Conservation (phyloP, 2,888 invertebrate species). For the Papilio elwesi region DNA sequence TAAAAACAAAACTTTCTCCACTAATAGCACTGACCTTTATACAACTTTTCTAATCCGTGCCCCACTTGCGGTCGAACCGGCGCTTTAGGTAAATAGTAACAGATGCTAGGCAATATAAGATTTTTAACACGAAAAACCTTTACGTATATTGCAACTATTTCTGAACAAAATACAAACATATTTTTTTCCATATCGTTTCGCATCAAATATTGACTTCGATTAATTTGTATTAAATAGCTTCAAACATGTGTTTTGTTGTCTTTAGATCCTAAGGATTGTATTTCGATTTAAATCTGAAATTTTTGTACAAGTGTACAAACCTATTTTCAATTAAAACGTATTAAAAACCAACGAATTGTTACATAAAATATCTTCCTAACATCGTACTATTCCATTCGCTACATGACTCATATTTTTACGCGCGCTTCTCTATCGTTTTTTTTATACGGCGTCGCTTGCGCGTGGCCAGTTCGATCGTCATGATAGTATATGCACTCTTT, state of each 20-base stretch:
- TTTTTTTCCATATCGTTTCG: background rate
- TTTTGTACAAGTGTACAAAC: too few species aligned
- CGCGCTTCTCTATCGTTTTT: too few species aligned
- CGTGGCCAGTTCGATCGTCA: background rate
- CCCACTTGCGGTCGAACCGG: conserved; percentile 25
- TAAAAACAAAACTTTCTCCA: conserved; percentile 24
- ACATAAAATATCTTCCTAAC: too few species aligned
- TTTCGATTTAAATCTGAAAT: too few species aligned
- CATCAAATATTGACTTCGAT: too few species aligned
- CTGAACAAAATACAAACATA: background rate
- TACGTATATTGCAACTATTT: background rate
- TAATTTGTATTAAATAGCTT: too few species aligned
- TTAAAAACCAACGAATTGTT: too few species aligned
- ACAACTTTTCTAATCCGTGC: conserved; percentile 37
- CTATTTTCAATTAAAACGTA: too few species aligned
- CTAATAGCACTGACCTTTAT: conserved; percentile 32
- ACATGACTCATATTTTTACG: background rate
- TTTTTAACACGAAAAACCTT: conserved; percentile 1
- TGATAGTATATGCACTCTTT: background rate
- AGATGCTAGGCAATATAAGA: conserved; percentile 26
- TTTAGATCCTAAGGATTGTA: too few species aligned
- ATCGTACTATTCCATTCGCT: too few species aligned
- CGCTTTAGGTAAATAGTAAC: conserved; percentile 34
- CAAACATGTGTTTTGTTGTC: too few species aligned
- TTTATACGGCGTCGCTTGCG: background rate